Evolutionary conservation across 2,113 vertebrate genomes (phyloP).

Genomic region (Nothocercus nigrocapillus): DNA sequence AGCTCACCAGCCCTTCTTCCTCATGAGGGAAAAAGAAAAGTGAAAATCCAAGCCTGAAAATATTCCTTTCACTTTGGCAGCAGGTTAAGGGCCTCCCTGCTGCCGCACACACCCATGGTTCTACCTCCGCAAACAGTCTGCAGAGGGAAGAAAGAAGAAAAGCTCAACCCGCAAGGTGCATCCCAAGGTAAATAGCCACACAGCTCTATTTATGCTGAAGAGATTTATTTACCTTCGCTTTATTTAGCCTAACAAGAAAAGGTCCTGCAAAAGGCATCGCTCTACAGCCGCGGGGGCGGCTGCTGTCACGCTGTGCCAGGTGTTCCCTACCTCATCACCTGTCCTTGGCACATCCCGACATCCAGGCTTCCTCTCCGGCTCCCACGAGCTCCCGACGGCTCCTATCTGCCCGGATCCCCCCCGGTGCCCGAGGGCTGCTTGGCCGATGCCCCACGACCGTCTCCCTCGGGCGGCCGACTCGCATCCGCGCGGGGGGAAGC

Average conservation of each 20-base stretch:
- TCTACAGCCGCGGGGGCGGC: background rate
- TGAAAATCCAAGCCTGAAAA: slow-evolving; percentile 27
- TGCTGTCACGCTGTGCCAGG: background rate
- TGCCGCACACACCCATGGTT: background rate
- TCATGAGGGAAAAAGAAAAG: slow-evolving; percentile 24
- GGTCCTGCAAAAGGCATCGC: slow-evolving; percentile 5
- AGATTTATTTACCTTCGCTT: background rate
- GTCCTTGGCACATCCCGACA: background rate
- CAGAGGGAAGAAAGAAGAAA: slow-evolving; percentile 18
- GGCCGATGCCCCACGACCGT: background rate
- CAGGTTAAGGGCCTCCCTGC: slow-evolving; percentile 17
- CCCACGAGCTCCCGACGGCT: slow-evolving; percentile 3
- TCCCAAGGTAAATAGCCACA: background rate
- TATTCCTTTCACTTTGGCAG: background rate
- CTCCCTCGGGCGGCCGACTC: background rate
- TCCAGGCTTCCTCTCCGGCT: background rate
- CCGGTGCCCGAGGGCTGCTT: slow-evolving; percentile 6
- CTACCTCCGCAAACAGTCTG: background rate
- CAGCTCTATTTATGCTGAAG: background rate
- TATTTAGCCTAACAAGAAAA: background rate
- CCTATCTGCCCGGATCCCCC: slow-evolving; percentile 21
- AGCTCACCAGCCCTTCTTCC: slow-evolving; percentile 37
- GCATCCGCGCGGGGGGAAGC: background rate
- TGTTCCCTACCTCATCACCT: slow-evolving; percentile 29
- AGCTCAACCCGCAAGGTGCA: background rate